These are phyloP conservation scores for Actinia tenebrosa DNA, from an alignment of 64 coral and sea anemone species.

Conservation along the genomic window DNA sequence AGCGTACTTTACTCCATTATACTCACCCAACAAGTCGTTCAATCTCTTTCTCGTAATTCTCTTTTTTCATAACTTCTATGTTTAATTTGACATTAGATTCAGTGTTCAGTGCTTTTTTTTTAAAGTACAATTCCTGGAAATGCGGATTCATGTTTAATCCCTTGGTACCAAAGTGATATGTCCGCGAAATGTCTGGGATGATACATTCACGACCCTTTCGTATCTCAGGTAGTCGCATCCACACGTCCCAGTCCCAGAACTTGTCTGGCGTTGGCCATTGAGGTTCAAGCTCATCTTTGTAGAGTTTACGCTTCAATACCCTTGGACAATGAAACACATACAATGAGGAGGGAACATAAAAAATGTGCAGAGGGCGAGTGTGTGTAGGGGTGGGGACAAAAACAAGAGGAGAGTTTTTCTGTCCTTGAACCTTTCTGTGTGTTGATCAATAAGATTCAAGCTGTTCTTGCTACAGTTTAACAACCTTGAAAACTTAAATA, in stretches of 20 bases:
- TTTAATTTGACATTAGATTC: constrained; percentile 66
- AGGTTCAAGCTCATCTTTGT: constrained; percentile 91
- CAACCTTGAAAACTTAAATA: too few relatives aligned
- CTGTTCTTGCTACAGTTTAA: too few relatives aligned
- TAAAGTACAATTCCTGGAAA: constrained; percentile 88
- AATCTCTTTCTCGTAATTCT: constrained; percentile 84
- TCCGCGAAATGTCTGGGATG: constrained; percentile 92
- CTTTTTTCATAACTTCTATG: constrained; percentile 52
- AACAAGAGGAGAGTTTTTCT: not conserved
- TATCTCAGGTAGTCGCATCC: constrained; percentile 81
- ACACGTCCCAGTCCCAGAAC: constrained; percentile 98
- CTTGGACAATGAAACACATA: constrained; percentile 14
- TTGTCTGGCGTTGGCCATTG: constrained; percentile 90
- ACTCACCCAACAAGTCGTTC: constrained; percentile 65
- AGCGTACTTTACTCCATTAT: too few relatives aligned
- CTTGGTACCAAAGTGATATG: constrained; percentile 91
- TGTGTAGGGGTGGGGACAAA: not conserved
- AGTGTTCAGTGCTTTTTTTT: constrained; percentile 75
- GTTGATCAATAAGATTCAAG: too few relatives aligned
- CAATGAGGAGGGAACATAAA: not conserved
- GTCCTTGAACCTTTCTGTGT: too few relatives aligned
- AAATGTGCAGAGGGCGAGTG: not conserved
- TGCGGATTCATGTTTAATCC: constrained; percentile 68
- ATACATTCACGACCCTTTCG: constrained; percentile 84
- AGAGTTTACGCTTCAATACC: constrained; percentile 79